Evolutionary conservation across 2,888 invertebrate species (phyloP).

Genomic region (Drosophila prolongata): DNA sequence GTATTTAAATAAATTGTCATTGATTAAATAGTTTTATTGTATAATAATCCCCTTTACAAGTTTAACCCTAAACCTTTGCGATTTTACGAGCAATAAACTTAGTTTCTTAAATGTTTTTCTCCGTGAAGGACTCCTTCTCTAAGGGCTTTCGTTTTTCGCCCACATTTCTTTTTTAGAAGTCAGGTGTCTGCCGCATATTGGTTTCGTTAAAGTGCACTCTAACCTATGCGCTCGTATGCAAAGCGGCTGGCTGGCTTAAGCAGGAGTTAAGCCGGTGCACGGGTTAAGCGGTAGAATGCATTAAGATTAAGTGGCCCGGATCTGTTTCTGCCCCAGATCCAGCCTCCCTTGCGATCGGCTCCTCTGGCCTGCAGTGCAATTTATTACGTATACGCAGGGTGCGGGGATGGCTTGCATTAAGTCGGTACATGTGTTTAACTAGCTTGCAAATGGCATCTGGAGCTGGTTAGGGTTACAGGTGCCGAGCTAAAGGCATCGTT

Average conservation of each 20-base stretch:
- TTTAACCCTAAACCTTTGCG: no score
- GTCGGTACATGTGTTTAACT: constrained; percentile 37
- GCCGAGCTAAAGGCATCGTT: constrained; percentile 15
- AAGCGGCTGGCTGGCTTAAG: constrained; percentile 63
- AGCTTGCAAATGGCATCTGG: constrained; percentile 28
- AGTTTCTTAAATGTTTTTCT: not conserved
- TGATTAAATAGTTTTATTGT: no score
- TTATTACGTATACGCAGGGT: constrained; percentile 55
- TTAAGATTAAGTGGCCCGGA: constrained; percentile 72
- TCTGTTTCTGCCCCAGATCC: constrained; percentile 43
- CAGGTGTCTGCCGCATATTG: constrained; percentile 75
- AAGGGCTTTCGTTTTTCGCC: constrained; percentile 39
- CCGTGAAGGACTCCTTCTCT: constrained; percentile 17
- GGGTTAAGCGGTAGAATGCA: constrained; percentile 77
- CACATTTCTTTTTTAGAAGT: constrained; percentile 47
- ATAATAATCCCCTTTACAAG: no score
- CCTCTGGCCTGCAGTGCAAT: constrained; percentile 8
- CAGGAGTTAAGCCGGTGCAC: constrained; percentile 74
- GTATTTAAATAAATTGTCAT: no score
- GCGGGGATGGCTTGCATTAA: constrained; percentile 36
- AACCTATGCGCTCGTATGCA: constrained; percentile 47
- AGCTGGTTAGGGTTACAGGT: constrained; percentile 24
- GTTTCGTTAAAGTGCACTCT: constrained; percentile 67
- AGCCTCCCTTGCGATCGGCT: constrained; percentile 8
- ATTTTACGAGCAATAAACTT: no score